Percentiles rank a stretch among this genome's conserved stretches.
These are phyloP conservation scores for Ictalurus furcatus DNA, from an alignment of 2,113 vertebrate species.

Conservation along the genomic window DNA sequence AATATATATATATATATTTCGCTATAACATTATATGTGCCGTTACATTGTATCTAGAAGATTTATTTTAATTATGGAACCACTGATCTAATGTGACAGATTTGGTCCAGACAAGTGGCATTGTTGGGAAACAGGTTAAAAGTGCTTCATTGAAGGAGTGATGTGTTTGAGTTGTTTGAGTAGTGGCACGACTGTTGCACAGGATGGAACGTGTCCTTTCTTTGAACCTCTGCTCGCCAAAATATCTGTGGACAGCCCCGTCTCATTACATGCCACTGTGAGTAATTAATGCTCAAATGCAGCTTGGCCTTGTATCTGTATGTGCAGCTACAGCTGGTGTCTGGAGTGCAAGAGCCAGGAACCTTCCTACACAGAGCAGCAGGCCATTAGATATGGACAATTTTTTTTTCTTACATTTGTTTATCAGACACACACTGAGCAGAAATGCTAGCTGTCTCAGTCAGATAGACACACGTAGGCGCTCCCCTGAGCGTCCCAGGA, in stretches of 20 bases:
- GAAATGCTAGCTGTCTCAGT: constrained; percentile 37
- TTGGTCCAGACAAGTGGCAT: neutral
- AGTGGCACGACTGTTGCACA: neutral
- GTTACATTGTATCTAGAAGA: neutral
- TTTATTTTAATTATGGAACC: neutral
- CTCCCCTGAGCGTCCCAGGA: constrained; percentile 66
- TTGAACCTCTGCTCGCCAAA: neutral
- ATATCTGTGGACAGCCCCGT: constrained; percentile 8
- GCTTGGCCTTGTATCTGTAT: constrained; percentile 21
- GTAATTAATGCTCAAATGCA: constrained; percentile 26
- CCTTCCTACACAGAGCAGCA: constrained; percentile 14
- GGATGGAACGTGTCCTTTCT: neutral
- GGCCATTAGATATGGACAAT: constrained; percentile 24
- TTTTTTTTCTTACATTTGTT: constrained; percentile 33
- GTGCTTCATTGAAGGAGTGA: too few relatives aligned
- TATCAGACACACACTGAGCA: constrained; percentile 47
- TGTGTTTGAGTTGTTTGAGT: neutral
- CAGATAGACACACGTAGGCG: constrained; percentile 38
- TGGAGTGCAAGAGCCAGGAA: constrained; percentile 4
- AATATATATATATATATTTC: neutral
- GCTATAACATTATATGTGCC: neutral
- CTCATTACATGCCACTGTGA: constrained; percentile 3
- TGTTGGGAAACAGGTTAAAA: neutral
- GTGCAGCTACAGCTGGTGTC: constrained; percentile 29
- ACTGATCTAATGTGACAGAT: neutral